Percentiles rank a stretch among this genome's conserved stretches.
phyloP scores from a whole-genome alignment of 2,797 vertebrate species.

The Rhincodon typus region DNA sequence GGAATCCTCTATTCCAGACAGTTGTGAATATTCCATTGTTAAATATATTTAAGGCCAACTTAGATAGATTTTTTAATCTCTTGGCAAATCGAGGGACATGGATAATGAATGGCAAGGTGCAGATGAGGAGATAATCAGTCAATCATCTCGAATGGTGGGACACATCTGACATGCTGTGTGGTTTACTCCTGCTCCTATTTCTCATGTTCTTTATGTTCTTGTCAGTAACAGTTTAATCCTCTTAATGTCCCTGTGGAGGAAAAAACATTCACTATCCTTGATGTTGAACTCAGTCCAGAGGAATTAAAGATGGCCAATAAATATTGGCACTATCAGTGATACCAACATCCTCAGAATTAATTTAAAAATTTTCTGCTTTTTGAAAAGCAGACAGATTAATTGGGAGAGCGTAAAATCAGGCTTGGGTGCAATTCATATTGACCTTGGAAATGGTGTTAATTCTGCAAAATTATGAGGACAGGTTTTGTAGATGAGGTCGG shows the following conservation, averaged over 20 bases:
- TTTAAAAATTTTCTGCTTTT: too few relatives aligned
- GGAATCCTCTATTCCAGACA: too few relatives aligned
- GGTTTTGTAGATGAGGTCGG: not conserved
- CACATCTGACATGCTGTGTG: not conserved
- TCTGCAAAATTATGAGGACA: not conserved
- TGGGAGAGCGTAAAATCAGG: not conserved
- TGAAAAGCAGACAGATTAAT: too few relatives aligned
- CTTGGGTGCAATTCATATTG: not conserved
- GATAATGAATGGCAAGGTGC: too few relatives aligned
- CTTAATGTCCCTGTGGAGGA: not conserved
- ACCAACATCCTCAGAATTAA: too few relatives aligned
- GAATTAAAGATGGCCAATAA: too few relatives aligned
- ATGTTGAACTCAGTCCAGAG: not conserved
- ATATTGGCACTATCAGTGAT: too few relatives aligned
- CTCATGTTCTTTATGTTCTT: not conserved
- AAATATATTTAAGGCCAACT: too few relatives aligned
- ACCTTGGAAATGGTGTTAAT: not conserved
- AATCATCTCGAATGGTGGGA: not conserved
- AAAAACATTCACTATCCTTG: not conserved
- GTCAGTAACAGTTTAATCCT: not conserved
- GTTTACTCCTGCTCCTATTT: not conserved
- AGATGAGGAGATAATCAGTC: too few relatives aligned
- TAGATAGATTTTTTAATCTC: too few relatives aligned
- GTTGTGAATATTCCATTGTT: too few relatives aligned
- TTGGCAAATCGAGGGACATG: too few relatives aligned